Evolutionary conservation across 2,797 vertebrate species (phyloP), one percentile per base, ranked within the genome.

Genomic region (Scleropages formosus): DNA sequence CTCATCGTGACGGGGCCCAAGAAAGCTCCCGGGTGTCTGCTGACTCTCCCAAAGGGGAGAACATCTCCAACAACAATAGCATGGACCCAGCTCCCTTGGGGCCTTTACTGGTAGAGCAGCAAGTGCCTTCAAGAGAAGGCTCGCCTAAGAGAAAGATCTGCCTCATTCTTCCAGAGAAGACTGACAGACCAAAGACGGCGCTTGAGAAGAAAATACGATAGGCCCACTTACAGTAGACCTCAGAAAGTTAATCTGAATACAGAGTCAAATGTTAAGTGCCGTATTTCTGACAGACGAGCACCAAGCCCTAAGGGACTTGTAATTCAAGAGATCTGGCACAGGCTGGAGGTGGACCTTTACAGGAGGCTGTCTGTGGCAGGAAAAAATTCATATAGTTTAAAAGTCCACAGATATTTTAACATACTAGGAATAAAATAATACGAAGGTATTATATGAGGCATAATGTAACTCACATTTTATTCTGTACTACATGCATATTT

Each of bases 201-300:
- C 86, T 90, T 2, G 87, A 93, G 79, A 92, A 80, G 80, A 94
- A 94, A 80, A 90, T 90, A 79, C 88, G 90, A 77, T 91, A 89
- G 76, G 18, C n/a, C n/a, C 4, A 22, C 46, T n/a, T 24, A 11
- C 39, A 61, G 7, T 46, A 76, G 58, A 24, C 10, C 47, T 70
- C 75, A 80, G 67, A 73, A 78, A 80, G 15, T 20, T 49, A 44
- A 60, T 47, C 56, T 46, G 11, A 12, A 58, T 56, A 67, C 15
- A 53, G 66, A 70, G 18, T 49, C 24, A 24, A 46, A 62, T 47
- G 20, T 61, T 31, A 31, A 39, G 27, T 61, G 59, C 3, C 12
- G 53, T 2, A 15, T 51, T 53, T 26, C 8, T 69, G 22, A 31
- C 18, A 16, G n/a, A 24, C 13, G n/a, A n/a, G n/a, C n/a, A n/a